Evolutionary conservation across 2,888 invertebrate genomes (phyloP).

Genomic region (Cryptocephalus primarius): DNA sequence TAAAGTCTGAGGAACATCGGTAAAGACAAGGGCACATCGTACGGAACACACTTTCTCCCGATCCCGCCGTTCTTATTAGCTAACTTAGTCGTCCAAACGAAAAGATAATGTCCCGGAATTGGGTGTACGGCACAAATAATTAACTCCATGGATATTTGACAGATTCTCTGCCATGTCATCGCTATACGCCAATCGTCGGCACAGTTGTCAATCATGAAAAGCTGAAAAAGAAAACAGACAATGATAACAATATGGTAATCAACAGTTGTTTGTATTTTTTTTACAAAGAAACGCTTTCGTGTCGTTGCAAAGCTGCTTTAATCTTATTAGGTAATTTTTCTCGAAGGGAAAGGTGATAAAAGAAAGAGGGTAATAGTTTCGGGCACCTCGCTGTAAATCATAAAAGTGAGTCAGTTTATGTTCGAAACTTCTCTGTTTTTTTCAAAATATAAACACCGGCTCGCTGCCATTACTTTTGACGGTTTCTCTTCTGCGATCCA

Average conservation of each 20-base stretch:
- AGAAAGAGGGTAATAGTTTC: no score
- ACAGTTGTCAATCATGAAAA: constrained; percentile 99
- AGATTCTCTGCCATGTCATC: constrained; percentile 96
- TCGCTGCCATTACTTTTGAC: no score
- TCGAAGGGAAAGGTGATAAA: no score
- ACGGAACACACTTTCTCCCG: constrained; percentile 64
- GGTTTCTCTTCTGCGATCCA: no score
- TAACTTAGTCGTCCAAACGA: constrained; percentile 92
- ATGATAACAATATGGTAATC: background rate
- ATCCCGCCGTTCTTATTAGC: constrained; percentile 65
- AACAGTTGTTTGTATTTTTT: background rate
- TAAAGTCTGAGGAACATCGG: constrained; percentile 99
- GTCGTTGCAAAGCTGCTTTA: no score
- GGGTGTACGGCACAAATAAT: constrained; percentile 96
- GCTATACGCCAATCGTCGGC: constrained; percentile 99
- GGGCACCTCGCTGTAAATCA: no score
- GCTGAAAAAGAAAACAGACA: constrained; percentile 48
- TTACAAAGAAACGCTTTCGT: no score
- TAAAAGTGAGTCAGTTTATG: no score
- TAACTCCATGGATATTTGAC: constrained; percentile 85
- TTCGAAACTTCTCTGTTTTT: no score
- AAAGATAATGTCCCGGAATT: constrained; percentile 92
- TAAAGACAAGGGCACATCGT: constrained; percentile 94
- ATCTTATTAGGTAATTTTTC: no score
- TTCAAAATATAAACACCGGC: no score